phyloP scores from a whole-genome alignment of 2,113 vertebrate species.

The Bujurquina vittata region DNA sequence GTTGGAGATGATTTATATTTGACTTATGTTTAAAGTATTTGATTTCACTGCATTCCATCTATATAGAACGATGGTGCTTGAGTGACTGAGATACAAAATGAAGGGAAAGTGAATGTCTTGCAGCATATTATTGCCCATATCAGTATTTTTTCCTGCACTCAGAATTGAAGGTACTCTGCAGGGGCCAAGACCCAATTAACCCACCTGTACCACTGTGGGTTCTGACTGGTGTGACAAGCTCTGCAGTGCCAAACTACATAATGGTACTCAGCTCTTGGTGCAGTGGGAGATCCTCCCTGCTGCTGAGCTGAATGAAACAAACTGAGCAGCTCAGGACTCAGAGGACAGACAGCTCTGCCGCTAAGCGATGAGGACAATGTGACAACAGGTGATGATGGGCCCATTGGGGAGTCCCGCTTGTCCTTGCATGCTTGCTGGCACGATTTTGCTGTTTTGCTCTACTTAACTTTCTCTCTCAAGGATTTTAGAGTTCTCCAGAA shows the following conservation, averaged over 20 bases:
- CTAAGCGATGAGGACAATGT: slow-evolving; percentile 27
- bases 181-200: slow-evolving; percentile 66
- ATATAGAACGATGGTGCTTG: neutral
- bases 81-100: neutral
- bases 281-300: slow-evolving; percentile 35
- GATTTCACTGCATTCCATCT: neutral
- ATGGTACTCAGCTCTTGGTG: slow-evolving; percentile 31
- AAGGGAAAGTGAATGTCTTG: neutral
- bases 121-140: neutral
- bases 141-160: neutral
- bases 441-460: neutral
- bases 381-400: slow-evolving; percentile 34
- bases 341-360: slow-evolving; percentile 10
- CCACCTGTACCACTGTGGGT: slow-evolving; percentile 29
- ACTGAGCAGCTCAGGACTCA: neutral
- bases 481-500: no score
- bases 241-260: slow-evolving; percentile 42
- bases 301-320: slow-evolving; percentile 19
- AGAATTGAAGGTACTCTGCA: slow-evolving; percentile 21
- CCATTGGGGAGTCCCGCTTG: slow-evolving; percentile 14
- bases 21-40: neutral
- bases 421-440: neutral
- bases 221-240: slow-evolving; percentile 43
- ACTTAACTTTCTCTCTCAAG: neutral
- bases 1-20: neutral